Conservation (phyloP, 2,888 invertebrate genomes). For the Hirudinaria manillensis region DNA sequence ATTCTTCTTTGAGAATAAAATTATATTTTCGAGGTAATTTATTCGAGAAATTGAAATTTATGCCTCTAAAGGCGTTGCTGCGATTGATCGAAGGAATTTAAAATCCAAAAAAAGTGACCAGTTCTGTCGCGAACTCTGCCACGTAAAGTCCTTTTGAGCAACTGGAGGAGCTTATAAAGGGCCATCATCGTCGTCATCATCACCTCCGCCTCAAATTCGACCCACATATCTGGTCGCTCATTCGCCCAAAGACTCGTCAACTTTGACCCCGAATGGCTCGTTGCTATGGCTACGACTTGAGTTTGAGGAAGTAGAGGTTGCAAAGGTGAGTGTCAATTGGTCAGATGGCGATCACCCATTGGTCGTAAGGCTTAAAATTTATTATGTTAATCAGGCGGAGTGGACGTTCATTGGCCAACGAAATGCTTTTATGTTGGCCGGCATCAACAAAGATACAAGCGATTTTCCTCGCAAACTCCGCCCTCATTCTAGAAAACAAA, state of each 20-base stretch:
- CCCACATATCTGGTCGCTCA: conserved; percentile 24
- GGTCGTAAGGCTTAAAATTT: conserved; percentile 17
- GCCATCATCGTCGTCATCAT: conserved; percentile 22
- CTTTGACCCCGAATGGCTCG: conserved; percentile 23
- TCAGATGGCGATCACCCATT: conserved; percentile 29
- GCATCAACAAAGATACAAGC: not conserved
- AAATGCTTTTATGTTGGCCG: conserved; percentile 3
- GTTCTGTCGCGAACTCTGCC: too few relatives aligned
- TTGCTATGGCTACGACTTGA: conserved; percentile 18
- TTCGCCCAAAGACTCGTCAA: conserved; percentile 23
- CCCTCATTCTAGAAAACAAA: conserved; percentile 21
- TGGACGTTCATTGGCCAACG: conserved; percentile 5
- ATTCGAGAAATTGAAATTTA: too few relatives aligned
- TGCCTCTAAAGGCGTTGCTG: too few relatives aligned
- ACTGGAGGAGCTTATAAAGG: conserved; percentile 14
- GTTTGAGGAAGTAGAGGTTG: conserved; percentile 18
- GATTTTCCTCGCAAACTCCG: not conserved
- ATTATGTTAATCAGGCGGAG: conserved; percentile 21
- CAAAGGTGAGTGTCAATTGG: conserved; percentile 27
- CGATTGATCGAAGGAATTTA: too few relatives aligned
- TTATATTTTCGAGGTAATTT: too few relatives aligned
- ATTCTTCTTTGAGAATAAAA: too few relatives aligned
- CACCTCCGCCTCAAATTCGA: conserved; percentile 12
- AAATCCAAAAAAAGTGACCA: too few relatives aligned
- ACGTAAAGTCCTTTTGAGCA: not conserved